Percentiles rank a stretch among this genome's conserved stretches.
Evolutionary conservation across 2,797 vertebrate genomes (phyloP).

Genomic region (Fistularia commersonii): DNA sequence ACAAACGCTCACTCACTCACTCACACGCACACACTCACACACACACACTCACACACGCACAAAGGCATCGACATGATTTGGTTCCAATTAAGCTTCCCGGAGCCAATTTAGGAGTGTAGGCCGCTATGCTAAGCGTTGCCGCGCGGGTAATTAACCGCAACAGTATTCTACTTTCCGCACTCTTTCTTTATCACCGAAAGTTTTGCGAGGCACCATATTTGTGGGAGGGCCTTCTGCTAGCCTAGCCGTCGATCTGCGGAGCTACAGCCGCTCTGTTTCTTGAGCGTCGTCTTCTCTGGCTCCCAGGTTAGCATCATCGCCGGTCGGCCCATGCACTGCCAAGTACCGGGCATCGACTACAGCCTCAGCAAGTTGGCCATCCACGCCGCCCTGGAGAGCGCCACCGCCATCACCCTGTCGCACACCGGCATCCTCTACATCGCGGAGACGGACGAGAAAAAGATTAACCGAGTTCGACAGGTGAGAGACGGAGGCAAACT

Average conservation of each 20-base stretch:
- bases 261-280: not conserved
- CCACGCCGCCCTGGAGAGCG: constrained; percentile 91
- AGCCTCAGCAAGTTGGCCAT: constrained; percentile 97
- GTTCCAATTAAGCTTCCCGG: constrained; percentile 53
- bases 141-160: constrained; percentile 41
- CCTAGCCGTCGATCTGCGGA: not conserved
- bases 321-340: constrained; percentile 97
- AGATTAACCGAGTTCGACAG: constrained; percentile 96
- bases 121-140: not conserved
- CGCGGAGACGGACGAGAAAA: constrained; percentile 98
- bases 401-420: constrained; percentile 94
- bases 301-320: constrained; percentile 93
- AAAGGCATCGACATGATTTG: constrained; percentile 45
- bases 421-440: constrained; percentile 96
- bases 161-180: constrained; percentile 25
- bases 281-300: not conserved
- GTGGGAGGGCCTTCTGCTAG: not conserved
- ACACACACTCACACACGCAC: constrained; percentile 1
- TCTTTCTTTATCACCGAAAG: constrained; percentile 22
- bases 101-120: constrained; percentile 47
- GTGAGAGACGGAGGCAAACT: constrained; percentile 26
- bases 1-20: too few relatives aligned
- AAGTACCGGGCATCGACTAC: constrained; percentile 98
- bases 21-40: too few relatives aligned
- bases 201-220: constrained; percentile 6